phyloP scores from a whole-genome alignment of 2,888 invertebrate species.

The Seira sanloemensis region DNA sequence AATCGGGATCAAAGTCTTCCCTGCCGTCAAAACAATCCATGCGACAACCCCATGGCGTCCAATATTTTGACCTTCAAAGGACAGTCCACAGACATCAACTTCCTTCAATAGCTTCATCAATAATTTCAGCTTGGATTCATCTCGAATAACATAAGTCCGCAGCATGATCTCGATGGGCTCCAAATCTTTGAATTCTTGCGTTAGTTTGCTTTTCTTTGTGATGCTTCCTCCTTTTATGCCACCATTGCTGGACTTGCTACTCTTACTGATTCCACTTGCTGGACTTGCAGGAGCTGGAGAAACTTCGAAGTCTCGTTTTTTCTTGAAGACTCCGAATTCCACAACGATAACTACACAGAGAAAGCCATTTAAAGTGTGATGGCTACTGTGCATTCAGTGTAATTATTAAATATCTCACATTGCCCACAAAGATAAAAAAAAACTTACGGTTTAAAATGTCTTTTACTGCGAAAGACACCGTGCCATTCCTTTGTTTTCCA shows the following conservation, averaged over 20 bases:
- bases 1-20: conserved; percentile 75
- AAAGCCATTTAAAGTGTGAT: too few species aligned
- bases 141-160: conserved; percentile 62
- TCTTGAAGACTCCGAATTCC: conserved; percentile 59
- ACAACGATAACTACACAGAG: conserved; percentile 50
- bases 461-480: conserved; percentile 37
- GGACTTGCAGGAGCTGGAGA: neutral
- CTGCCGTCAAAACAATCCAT: conserved; percentile 75
- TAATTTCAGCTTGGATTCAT: conserved; percentile 49
- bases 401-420: too few species aligned
- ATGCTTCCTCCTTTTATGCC: conserved; percentile 13
- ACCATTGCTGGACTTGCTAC: conserved; percentile 1
- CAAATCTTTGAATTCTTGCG: conserved; percentile 50
- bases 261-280: conserved; percentile 17
- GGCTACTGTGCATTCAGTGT: too few species aligned
- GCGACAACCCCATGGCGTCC: conserved; percentile 75
- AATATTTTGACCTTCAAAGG: conserved; percentile 75
- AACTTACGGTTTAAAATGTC: conserved; percentile 61
- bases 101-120: conserved; percentile 65
- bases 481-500: conserved; percentile 48
- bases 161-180: conserved; percentile 64
- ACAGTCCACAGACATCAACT: conserved; percentile 58
- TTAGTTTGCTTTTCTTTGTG: conserved; percentile 42
- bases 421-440: too few species aligned
- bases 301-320: conserved; percentile 44